These are phyloP conservation scores for Callaeas wilsoni DNA, from an alignment of 2,113 vertebrate genomes.

Conservation along the genomic window DNA sequence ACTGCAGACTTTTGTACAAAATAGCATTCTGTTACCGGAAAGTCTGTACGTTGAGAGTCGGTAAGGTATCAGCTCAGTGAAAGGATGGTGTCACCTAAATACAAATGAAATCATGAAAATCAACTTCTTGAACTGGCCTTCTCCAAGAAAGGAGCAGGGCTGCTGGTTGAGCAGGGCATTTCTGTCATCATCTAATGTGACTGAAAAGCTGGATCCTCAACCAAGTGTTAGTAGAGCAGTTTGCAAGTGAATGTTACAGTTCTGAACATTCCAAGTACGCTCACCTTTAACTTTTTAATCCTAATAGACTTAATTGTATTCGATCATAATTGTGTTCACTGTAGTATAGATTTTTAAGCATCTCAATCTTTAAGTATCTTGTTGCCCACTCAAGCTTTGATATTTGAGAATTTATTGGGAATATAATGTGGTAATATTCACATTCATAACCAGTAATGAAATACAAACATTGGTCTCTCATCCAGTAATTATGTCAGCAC, in stretches of 20 bases:
- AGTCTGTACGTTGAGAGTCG: neutral
- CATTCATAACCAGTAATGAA: neutral
- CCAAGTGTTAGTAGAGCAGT: accelerated
- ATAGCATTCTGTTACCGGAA: neutral
- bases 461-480: neutral
- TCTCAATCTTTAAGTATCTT: neutral
- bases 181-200: neutral
- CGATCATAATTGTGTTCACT: neutral
- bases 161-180: neutral
- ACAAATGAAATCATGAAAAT: neutral
- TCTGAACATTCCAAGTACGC: neutral
- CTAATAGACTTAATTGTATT: neutral
- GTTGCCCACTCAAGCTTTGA: neutral
- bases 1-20: neutral
- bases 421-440: neutral
- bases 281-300: neutral
- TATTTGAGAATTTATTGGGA: neutral
- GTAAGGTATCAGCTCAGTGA: neutral
- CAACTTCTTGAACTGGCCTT: neutral
- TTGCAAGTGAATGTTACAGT: neutral
- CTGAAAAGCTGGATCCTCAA: neutral
- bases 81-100: neutral
- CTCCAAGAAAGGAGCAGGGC: neutral
- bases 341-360: neutral
- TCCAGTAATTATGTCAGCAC: neutral